Conservation (phyloP, 2,113 vertebrate genomes). For the Xiphias gladius region DNA sequence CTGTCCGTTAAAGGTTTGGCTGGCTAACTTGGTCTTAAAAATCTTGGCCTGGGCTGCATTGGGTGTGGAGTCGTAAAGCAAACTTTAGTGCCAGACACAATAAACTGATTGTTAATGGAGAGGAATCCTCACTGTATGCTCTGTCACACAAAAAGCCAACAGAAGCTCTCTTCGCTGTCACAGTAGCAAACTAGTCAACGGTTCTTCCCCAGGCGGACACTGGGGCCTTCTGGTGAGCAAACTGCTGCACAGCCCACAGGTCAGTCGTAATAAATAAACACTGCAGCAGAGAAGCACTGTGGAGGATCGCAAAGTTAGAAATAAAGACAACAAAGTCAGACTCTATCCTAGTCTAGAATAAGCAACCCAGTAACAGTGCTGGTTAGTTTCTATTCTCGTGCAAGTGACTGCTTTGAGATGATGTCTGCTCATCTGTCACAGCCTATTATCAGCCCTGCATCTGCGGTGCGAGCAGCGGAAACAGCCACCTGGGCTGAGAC, state of each 20-base stretch:
- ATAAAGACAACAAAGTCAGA: slow-evolving; percentile 27
- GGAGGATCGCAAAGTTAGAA: neutral
- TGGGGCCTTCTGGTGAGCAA: slow-evolving; percentile 5
- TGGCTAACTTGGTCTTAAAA: slow-evolving; percentile 27
- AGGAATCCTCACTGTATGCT: neutral
- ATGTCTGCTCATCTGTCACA: slow-evolving; percentile 50
- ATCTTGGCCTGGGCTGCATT: slow-evolving; percentile 35
- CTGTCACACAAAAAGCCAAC: neutral
- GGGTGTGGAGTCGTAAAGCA: slow-evolving; percentile 34
- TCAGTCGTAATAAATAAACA: slow-evolving; percentile 11
- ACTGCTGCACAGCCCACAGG: neutral
- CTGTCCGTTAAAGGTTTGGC: slow-evolving; percentile 18
- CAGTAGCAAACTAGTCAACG: slow-evolving; percentile 14
- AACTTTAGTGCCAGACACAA: slow-evolving; percentile 35
- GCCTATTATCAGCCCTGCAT: slow-evolving; percentile 48
- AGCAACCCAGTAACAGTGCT: neutral
- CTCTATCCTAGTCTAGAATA: neutral
- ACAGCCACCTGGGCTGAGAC: slow-evolving; percentile 54
- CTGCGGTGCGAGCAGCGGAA: slow-evolving; percentile 47
- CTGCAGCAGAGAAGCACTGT: neutral
- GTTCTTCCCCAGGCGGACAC: neutral
- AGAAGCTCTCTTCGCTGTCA: slow-evolving; percentile 11
- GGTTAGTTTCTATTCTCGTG: slow-evolving; percentile 33
- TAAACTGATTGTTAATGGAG: slow-evolving; percentile 52
- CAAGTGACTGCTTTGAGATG: slow-evolving; percentile 43